A percentile compares a stretch with the other conserved stretches of the same genome.
These are phyloP conservation scores for Darevskia mixta DNA, from an alignment of 2,797 vertebrate species.

Conservation along the genomic window DNA sequence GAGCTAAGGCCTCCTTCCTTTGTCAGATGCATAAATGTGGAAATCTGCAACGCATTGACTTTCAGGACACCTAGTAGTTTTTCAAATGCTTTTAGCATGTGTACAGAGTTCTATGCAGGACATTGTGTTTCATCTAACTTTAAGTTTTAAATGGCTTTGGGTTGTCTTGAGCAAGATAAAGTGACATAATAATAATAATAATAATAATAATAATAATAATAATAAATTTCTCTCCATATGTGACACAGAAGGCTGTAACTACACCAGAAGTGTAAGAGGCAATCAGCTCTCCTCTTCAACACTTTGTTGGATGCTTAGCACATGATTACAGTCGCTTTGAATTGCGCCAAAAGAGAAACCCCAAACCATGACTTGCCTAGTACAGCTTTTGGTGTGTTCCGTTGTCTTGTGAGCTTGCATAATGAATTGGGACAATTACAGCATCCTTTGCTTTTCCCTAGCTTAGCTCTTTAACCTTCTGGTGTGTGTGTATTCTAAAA, in stretches of 20 bases:
- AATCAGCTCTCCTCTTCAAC: neutral
- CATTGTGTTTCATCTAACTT: neutral
- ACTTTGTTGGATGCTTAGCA: neutral
- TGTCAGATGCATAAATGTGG: neutral
- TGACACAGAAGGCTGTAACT: neutral
- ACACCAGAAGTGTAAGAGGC: neutral
- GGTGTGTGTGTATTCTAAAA: neutral
- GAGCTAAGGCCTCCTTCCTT: neutral
- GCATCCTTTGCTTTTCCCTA: too few species aligned
- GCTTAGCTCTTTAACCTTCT: neutral
- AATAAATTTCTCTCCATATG: neutral
- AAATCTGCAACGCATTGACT: neutral
- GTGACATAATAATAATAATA: too few species aligned
- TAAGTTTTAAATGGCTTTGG: too few species aligned
- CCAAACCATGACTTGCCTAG: neutral
- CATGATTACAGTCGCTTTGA: too few species aligned
- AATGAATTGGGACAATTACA: neutral
- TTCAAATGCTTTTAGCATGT: neutral
- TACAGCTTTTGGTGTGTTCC: neutral
- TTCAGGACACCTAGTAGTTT: neutral
- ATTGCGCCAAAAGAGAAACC: too few species aligned
- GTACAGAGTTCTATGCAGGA: neutral
- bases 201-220: too few species aligned
- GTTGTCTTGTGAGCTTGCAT: neutral
- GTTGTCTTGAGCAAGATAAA: too few species aligned